phyloP scores from a whole-genome alignment of 1,140 invertebrate genomes.

The Drosophila grimshawi region DNA sequence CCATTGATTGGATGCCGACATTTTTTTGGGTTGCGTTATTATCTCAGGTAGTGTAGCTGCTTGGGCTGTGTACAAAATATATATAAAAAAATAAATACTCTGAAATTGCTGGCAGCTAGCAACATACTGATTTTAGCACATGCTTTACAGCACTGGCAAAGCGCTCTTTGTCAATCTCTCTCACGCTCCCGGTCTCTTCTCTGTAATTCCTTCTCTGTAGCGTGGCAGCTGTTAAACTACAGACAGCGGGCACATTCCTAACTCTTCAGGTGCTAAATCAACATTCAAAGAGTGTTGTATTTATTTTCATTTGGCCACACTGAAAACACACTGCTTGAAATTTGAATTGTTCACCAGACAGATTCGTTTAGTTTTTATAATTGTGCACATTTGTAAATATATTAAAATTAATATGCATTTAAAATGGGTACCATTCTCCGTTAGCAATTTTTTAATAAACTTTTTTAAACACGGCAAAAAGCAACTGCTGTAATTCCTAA shows the following conservation, averaged over 20 bases:
- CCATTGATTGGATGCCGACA: conserved; percentile 89
- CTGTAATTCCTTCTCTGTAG: background rate
- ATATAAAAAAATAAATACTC: conserved; percentile 31
- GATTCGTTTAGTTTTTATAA: too few species aligned
- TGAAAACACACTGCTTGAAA: background rate
- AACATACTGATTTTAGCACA: conserved; percentile 22
- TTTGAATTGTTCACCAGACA: background rate
- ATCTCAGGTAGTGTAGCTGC: conserved; percentile 43
- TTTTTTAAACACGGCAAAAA: background rate
- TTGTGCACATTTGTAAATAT: background rate
- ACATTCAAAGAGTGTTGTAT: background rate
- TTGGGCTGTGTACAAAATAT: background rate
- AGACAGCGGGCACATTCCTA: background rate
- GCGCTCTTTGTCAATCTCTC: background rate
- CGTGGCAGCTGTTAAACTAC: background rate
- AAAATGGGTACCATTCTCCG: too few species aligned
- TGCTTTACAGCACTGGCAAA: conserved; percentile 24
- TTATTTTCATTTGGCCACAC: background rate
- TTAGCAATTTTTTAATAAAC: too few species aligned
- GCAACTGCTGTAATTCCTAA: background rate
- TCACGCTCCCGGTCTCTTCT: background rate
- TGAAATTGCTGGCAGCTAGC: conserved; percentile 8
- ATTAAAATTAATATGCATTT: background rate
- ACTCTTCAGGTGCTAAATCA: background rate
- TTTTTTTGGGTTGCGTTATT: conserved; percentile 65